phyloP scores from a whole-genome alignment of 1,140 invertebrate genomes.

The Dendrolimus kikuchii region DNA sequence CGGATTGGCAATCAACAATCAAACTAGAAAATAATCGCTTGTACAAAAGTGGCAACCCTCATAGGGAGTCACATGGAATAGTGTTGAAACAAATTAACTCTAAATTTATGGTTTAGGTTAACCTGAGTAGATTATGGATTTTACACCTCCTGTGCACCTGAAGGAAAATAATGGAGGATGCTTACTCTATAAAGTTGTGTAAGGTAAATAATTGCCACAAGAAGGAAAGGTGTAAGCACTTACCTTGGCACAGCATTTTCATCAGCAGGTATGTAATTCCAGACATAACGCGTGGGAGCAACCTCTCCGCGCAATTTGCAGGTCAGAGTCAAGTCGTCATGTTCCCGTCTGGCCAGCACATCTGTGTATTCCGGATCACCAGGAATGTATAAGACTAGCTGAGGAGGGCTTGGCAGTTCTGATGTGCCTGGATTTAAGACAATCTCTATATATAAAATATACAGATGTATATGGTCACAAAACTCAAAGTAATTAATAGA shows the following conservation, averaged over 20 bases:
- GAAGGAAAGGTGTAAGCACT: slow-evolving; percentile 2
- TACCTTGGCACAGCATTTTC: slow-evolving; percentile 26
- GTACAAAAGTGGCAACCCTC: no score
- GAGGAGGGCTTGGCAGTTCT: slow-evolving; percentile 27
- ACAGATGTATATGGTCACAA: background rate
- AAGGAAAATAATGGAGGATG: no score
- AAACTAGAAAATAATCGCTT: no score
- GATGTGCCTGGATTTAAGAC: slow-evolving; percentile 22
- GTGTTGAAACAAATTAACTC: no score
- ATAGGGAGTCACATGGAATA: no score
- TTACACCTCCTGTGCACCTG: no score
- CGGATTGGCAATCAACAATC: no score
- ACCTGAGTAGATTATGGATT: no score
- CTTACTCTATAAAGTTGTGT: no score
- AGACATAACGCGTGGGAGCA: slow-evolving; percentile 30
- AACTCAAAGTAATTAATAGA: no score
- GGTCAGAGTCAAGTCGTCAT: slow-evolving; percentile 45
- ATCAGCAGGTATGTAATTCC: slow-evolving; percentile 48
- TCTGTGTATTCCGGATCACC: slow-evolving; percentile 48
- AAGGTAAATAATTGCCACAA: no score
- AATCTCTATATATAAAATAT: background rate
- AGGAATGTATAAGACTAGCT: slow-evolving; percentile 40
- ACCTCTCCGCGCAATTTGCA: slow-evolving; percentile 42
- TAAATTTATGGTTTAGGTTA: no score
- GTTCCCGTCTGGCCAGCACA: slow-evolving; percentile 38